Evolutionary conservation across 2,113 vertebrate genomes (phyloP), one percentile per base, ranked within the genome.

Genomic region (Bujurquina vittata): DNA sequence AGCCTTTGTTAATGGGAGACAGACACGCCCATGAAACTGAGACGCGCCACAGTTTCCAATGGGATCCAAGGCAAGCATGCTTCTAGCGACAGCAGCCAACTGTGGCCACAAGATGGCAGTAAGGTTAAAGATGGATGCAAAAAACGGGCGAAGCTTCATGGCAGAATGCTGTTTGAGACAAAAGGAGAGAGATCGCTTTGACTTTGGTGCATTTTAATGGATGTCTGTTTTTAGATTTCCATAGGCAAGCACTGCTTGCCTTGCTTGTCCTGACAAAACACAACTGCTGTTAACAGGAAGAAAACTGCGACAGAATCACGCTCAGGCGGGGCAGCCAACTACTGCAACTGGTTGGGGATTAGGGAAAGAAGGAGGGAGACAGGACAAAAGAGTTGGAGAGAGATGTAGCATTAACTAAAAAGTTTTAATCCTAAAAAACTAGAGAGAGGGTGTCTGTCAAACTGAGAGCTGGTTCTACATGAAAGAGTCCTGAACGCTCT

Each of bases 1-100:
- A 67, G 63, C 63, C 63, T 67, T 67, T 67, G 63, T 67, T 46
- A 67, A 46, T 67, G 40, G 40, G 40, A 49, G 22, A 67, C 63
- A 46, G 46, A 67, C 46, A 67, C 43, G 40, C 40, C 63, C 9
- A 18, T 67, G 46, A 67, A 67, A 67, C 7, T 40, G 63, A 67
- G 40, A 67, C 5, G 5, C 2, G 22, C 63, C 11, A 69, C 40
- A 69, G 40, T 49, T 69, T 69, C 40, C 63, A 49, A 11, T 1
- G 15, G 63, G 40, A 69, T 49, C 40, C 63, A 18, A 49, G 63
- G 46, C 23, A 69, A 69, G 29, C 40, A 29, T 49, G 63, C 40
- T 67, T 67, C 46, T 40, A 67, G 40, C 4, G 2, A 67, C 63
- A 1, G 3, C 17, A 0, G 22, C 22, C 26, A 17, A 52, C 46